These are phyloP conservation scores for Creontiades dilutus DNA, from an alignment of 2,888 invertebrate species.

Conservation along the genomic window DNA sequence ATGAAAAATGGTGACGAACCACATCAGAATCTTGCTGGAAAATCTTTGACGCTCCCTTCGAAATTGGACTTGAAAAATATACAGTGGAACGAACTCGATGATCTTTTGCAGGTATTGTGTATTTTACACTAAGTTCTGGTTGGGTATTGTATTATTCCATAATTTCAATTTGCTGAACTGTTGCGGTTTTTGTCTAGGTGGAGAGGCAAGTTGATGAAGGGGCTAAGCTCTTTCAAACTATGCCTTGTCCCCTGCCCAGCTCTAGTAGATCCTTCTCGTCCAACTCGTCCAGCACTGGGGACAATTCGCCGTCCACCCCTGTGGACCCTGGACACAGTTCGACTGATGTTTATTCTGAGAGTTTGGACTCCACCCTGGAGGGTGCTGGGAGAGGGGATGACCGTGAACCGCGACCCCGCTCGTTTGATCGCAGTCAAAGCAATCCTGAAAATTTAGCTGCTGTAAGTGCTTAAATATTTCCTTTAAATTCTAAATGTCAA, in stretches of 20 bases:
- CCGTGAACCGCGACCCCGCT: conserved; percentile 63
- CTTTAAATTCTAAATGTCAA: too few species aligned
- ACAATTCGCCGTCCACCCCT: conserved; percentile 74
- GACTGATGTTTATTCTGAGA: conserved; percentile 78
- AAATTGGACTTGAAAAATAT: conserved; percentile 84
- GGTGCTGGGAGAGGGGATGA: conserved; percentile 65
- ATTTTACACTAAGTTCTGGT: not conserved
- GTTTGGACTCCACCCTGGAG: conserved; percentile 78
- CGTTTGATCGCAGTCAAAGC: conserved; percentile 75
- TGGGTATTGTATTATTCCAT: not conserved
- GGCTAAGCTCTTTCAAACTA: conserved; percentile 85
- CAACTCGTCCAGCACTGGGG: conserved; percentile 25
- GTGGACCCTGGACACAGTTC: conserved; percentile 48
- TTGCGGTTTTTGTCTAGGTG: conserved; percentile 78
- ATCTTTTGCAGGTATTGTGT: conserved; percentile 81
- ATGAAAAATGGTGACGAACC: not conserved
- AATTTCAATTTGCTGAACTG: not conserved
- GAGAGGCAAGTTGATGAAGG: conserved; percentile 83
- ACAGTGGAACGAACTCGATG: conserved; percentile 86
- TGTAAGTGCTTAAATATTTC: not conserved
- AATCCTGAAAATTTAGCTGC: conserved; percentile 75
- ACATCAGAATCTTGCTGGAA: conserved; percentile 74
- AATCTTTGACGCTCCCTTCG: conserved; percentile 82
- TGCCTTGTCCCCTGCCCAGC: conserved; percentile 82
- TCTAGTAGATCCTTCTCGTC: conserved; percentile 38